Base-by-base conservation (phyloP, 1,140 invertebrate species). In the roundworm (Caenorhabditis elegans) region DNA sequence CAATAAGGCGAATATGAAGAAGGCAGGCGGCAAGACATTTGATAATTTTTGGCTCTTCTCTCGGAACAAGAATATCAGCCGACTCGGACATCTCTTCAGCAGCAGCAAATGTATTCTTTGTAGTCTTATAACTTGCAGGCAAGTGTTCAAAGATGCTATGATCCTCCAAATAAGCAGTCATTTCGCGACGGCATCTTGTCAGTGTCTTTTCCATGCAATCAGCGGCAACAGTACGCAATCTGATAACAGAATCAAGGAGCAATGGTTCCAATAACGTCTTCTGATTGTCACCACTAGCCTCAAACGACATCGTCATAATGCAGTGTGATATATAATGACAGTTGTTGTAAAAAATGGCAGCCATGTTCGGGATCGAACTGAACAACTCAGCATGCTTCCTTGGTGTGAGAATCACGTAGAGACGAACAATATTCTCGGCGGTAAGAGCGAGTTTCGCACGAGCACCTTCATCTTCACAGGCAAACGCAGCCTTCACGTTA, bases 151-250 rank as follows among this genome's bases (percentile, higher is more conserved):
- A 70, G 28, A 70, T 70, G 22, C 60, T 70, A n/a, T 70, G 60
- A 11, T 70, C 60, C n/a, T 70, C 60, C 60, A 70, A 70, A 22
- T 70, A 70, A 22, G 34, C 60, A 8, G 60, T 19, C 60, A 70
- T 70, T 22, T 70, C 60, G 3, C 60, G 60, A 39, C 60, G 36
- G 13, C 60, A 70, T 70, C 60, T 70, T 39, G 34, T 70, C 31
- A 70, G 28, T 24, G 60, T 70, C 39, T 70, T 70, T 34, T 70
- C 60, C 60, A 70, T 70, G 22, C 60, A 70, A 39, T 70, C 60
- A 0, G 60, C 60, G 2, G 60, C 60, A 22, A 70, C 60, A 43
- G 19, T 70, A 6, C 60, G 60, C 5, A 70, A n/a, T 70, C 60
- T 39, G 26, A 70, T 70, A 0, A 70, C 60, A 4, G 60, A 70